Base-by-base conservation (phyloP, 1,140 invertebrate species). In the Lordiphosa stackelbergi region DNA sequence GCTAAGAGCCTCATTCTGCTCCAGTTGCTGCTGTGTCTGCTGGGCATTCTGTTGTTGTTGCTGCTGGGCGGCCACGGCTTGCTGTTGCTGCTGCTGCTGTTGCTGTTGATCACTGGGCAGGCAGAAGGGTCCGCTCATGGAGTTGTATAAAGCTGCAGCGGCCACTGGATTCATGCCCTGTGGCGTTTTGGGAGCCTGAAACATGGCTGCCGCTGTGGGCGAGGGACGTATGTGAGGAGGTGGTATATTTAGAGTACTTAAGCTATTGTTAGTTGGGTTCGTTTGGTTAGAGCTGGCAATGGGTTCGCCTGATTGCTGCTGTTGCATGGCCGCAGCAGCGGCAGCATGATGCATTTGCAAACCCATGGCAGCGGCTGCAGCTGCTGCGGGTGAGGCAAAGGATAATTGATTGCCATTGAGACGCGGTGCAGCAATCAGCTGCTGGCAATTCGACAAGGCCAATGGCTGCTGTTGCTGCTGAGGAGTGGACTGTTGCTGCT, bases 1-100 rank as follows among this genome's bases (percentile, higher is more conserved):
- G 73, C 96, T 96, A 8, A 98, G 91, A 0, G 97, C 95, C 88
- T 98, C 97, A 84, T 96, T 97, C 88, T 98, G 96, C 88, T 97
- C 96, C 22, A 87, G 51, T 52, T 83, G 60, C 69, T 85, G 83
- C 40, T 86, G 75, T 85, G 89, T 87, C 87, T 68, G 71, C 83
- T 91, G 78, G 4, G 74, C 65, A 22, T 93, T 92, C 49, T 93
- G 90, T 35, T 92, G 90, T 35, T 92, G 91, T 13, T 75, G 69
- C 16, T 68, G 60, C 28, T 64, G 65, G 16, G 46, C 46, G 19
- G 41, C 28, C n/a, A 16, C 28, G 88, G 66, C 36, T 22, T 81
- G 79, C 49, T 78, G 73, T 19, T 77, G 73, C 22, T 77, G 73
- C 22, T 73, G 73, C 31, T 79, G 78, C 40, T 83, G 78, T 12